These are phyloP conservation scores for Ptychochromis oligacanthus DNA, from an alignment of 2,113 vertebrate species.

Conservation along the genomic window DNA sequence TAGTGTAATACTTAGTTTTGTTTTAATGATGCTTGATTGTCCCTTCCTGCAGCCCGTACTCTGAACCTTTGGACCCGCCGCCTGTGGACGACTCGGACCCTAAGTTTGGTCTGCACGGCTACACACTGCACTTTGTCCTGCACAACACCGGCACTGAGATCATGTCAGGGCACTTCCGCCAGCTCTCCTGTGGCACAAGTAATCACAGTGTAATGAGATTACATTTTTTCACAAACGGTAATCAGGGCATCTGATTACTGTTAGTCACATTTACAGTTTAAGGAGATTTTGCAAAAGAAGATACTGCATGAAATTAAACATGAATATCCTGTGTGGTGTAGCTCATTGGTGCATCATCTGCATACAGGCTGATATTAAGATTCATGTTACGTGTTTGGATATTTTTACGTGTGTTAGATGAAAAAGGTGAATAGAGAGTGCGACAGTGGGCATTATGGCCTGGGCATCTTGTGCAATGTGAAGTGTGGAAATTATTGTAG, in stretches of 20 bases:
- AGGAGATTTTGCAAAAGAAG: neutral
- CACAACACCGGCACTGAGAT: constrained; percentile 50
- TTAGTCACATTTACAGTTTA: neutral
- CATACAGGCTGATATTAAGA: too few relatives aligned
- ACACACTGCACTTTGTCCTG: constrained; percentile 58
- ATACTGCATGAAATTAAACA: too few relatives aligned
- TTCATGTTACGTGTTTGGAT: too few relatives aligned
- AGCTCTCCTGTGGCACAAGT: constrained; percentile 30
- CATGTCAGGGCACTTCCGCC: constrained; percentile 42
- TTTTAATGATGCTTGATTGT: neutral
- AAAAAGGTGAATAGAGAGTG: too few relatives aligned
- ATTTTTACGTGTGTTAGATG: too few relatives aligned
- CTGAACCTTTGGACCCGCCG: neutral
- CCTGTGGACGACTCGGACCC: neutral
- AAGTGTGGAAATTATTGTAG: too few relatives aligned
- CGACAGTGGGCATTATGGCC: too few relatives aligned
- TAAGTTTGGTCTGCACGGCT: constrained; percentile 23
- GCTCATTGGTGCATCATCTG: too few relatives aligned
- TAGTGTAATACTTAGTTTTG: neutral
- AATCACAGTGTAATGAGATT: neutral
- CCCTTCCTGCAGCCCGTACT: constrained; percentile 52
- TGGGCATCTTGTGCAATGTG: too few relatives aligned
- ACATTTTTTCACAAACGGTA: neutral
- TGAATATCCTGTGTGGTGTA: too few relatives aligned
- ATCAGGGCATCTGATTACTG: neutral